These are phyloP conservation scores for Gari tellinella DNA, from an alignment of 2,888 invertebrate genomes.

Conservation along the genomic window DNA sequence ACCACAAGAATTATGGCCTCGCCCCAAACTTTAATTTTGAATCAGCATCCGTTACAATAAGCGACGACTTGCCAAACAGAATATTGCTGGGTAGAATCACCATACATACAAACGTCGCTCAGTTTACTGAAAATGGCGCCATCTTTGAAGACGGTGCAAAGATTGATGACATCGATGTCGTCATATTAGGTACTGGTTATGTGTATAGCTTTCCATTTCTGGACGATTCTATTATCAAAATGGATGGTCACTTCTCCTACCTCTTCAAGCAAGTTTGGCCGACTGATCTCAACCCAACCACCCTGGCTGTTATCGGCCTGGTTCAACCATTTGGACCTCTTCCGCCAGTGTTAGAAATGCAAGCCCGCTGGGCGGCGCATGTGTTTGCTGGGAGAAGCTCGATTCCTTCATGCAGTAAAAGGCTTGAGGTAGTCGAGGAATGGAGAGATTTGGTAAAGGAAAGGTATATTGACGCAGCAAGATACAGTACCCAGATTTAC, in stretches of 20 bases:
- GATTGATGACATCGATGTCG: constrained; percentile 62
- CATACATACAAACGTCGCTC: constrained; percentile 54
- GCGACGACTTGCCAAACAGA: constrained; percentile 69
- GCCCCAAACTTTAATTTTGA: constrained; percentile 64
- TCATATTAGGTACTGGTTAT: constrained; percentile 66
- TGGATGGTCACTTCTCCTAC: constrained; percentile 59
- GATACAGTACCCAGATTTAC: constrained; percentile 66
- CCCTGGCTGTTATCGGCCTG: constrained; percentile 68
- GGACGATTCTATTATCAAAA: constrained; percentile 56
- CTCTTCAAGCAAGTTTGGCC: constrained; percentile 68
- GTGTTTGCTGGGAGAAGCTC: constrained; percentile 58
- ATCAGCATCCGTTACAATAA: constrained; percentile 61
- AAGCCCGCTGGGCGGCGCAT: constrained; percentile 63
- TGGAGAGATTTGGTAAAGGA: constrained; percentile 54
- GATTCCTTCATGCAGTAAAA: constrained; percentile 51
- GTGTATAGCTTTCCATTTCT: constrained; percentile 66
- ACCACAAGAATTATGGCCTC: constrained; percentile 66
- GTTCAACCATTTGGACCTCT: constrained; percentile 70
- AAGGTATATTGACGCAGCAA: constrained; percentile 63
- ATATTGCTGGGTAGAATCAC: constrained; percentile 60
- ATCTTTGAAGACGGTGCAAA: constrained; percentile 62
- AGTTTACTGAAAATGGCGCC: constrained; percentile 62
- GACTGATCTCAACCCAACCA: constrained; percentile 49
- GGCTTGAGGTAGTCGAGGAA: constrained; percentile 47
- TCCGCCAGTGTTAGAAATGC: constrained; percentile 67